phyloP scores from a whole-genome alignment of 2,888 invertebrate species.

The Amphipyra berbera region DNA sequence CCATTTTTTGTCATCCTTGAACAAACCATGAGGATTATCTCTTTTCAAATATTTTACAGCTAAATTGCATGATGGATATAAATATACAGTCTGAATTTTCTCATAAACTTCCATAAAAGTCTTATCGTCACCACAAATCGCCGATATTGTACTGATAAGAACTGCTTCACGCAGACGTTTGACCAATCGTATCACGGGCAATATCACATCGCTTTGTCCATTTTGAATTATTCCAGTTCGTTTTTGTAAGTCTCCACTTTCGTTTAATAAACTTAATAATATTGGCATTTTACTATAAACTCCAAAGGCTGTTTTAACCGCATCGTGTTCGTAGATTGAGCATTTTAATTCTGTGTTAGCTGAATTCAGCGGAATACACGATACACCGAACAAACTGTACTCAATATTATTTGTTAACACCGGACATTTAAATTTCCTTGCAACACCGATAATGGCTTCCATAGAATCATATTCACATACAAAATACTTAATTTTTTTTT shows the following conservation, averaged over 20 bases:
- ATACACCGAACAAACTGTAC: conserved; percentile 55
- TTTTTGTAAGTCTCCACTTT: conserved; percentile 15
- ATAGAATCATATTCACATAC: conserved; percentile 57
- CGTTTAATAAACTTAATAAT: conserved; percentile 43
- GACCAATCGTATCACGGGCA: conserved; percentile 36
- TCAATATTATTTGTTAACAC: conserved; percentile 63
- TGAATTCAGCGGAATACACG: conserved; percentile 43
- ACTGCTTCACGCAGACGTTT: conserved; percentile 37
- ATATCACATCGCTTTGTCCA: conserved; percentile 5
- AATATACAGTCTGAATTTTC: conserved; percentile 32
- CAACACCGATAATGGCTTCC: conserved; percentile 56
- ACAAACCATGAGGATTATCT: conserved; percentile 27
- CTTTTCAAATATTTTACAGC: conserved; percentile 51
- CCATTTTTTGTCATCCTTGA: conserved; percentile 50
- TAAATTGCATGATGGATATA: conserved; percentile 31
- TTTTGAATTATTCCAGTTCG: conserved; percentile 11
- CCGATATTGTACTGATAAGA: conserved; percentile 2
- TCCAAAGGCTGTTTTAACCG: conserved; percentile 41
- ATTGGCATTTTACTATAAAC: conserved; percentile 49
- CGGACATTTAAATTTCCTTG: conserved; percentile 57
- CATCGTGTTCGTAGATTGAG: conserved; percentile 39
- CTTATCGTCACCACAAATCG: conserved; percentile 14
- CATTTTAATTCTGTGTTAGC: conserved; percentile 25
- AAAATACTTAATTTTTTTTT: conserved; percentile 60
- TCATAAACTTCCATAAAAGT: conserved; percentile 33